Percentiles rank a stretch among this genome's conserved stretches.
Conservation (phyloP, 2,888 invertebrate species). For the Cheiracanthium punctorium region DNA sequence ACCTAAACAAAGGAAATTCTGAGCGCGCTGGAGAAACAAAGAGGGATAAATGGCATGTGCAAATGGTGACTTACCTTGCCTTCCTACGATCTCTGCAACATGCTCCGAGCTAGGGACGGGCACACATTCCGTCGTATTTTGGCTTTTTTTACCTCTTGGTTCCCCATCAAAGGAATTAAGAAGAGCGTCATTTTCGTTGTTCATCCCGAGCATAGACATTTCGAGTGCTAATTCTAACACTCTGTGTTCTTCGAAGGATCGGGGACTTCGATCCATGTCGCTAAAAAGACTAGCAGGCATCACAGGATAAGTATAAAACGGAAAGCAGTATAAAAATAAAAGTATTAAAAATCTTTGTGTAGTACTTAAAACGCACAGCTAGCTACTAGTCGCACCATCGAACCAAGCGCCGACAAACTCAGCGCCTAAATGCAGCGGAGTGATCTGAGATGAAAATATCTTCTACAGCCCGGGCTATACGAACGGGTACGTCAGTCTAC, state of each 20-base stretch:
- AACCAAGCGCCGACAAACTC: constrained; percentile 47
- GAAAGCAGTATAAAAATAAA: constrained; percentile 61
- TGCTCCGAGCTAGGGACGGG: constrained; percentile 99
- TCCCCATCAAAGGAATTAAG: constrained; percentile 68
- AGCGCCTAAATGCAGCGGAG: constrained; percentile 62
- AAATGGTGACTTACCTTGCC: constrained; percentile 88
- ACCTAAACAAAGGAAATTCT: constrained; percentile 50
- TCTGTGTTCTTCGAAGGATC: constrained; percentile 85
- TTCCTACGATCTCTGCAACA: constrained; percentile 99
- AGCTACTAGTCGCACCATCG: constrained; percentile 65
- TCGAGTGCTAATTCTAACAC: constrained; percentile 92
- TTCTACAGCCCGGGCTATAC: constrained; percentile 50
- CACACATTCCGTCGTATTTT: constrained; percentile 99
- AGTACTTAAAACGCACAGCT: constrained; percentile 51
- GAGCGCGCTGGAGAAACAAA: constrained; percentile 40
- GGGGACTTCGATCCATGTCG: constrained; percentile 83
- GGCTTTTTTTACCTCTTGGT: constrained; percentile 84
- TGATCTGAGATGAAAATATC: constrained; percentile 60
- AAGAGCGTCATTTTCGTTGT: constrained; percentile 72
- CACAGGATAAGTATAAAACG: constrained; percentile 65
- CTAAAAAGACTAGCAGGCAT: constrained; percentile 88
- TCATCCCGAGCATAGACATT: constrained; percentile 85
- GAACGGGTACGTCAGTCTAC: constrained; percentile 58
- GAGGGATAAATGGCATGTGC: not conserved
- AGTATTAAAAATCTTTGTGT: constrained; percentile 41